A percentile compares a stretch with the other conserved stretches of the same genome.
These are phyloP conservation scores for Paradoxurus hermaphroditus DNA, from an alignment of 2,113 vertebrate species.

Conservation along the genomic window DNA sequence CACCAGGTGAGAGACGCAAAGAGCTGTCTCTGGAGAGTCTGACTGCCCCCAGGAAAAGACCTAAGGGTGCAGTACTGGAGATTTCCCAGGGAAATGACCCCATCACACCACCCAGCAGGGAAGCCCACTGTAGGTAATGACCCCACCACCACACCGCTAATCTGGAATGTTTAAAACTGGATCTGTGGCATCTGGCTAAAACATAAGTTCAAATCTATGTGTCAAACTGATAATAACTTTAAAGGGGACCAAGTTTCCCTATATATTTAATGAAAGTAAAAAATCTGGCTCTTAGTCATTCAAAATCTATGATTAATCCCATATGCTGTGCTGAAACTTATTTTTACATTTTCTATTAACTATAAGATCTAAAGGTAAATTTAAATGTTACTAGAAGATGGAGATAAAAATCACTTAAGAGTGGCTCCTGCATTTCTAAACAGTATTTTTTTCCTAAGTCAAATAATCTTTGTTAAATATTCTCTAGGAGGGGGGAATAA, in stretches of 20 bases:
- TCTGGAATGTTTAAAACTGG: background rate
- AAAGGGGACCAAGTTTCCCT: background rate
- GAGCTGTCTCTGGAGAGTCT: background rate
- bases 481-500: background rate
- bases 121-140: background rate
- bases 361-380: background rate
- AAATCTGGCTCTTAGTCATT: background rate
- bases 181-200: background rate
- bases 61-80: background rate
- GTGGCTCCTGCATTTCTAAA: background rate
- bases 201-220: background rate
- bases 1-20: background rate
- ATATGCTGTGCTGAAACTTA: background rate
- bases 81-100: background rate
- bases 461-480: background rate
- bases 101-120: background rate
- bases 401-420: background rate
- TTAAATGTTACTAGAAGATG: slow-evolving; percentile 22
- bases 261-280: slow-evolving; percentile 19
- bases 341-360: slow-evolving; percentile 20
- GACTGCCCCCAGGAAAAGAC: background rate
- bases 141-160: background rate
- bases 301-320: slow-evolving; percentile 7
- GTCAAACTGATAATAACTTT: background rate
- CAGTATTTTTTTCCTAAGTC: slow-evolving; percentile 1